Base-by-base conservation (phyloP, 2,113 vertebrate genomes). In the Cryptotis parvus region DNA sequence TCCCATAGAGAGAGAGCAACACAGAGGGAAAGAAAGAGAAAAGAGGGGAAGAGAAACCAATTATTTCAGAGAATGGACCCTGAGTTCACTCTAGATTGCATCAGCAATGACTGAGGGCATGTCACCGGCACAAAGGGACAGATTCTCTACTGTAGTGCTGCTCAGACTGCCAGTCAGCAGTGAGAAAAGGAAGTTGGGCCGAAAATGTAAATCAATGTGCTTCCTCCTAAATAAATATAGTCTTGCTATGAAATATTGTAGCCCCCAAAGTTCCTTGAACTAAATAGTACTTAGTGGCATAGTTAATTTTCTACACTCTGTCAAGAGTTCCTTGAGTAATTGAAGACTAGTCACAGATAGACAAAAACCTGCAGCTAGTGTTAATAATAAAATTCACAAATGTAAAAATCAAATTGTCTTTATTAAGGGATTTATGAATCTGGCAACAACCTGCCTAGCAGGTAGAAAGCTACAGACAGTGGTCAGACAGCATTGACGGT, bases 61-160 rank as follows among this genome's bases (percentile, higher is more conserved):
- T 0, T 10, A 27, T 24, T 41, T 31, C 2, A 43, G 1, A 22
- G 31, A 55, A 20, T 6, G 1, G 7, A 7, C 6, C 58, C 72
- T 0, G 1, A 18, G 4, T 24, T 55, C 20, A 58, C 4, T 45
- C 22, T 6, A 37, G 49, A 26, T 18, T 33, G 68, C 15, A 15
- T 10, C 4, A 68, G 15, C 31, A 65, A 5, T 3, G 39, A 61
- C 27, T 2, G 26, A 39, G 31, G 35, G 18, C 33, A 11, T 26
- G 9, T 22, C 29, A 24, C 37, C 4, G 0, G 2, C 29, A 37
- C 43, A 22, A 0, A 43, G 37, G 4, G 9, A 22, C 81, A 84
- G 12, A 8, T 49, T 69, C 20, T 73, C 16, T 3, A 73, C 2
- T 33, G 18, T 2, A 12, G 6, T 29, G 52, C 29, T 37, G 9